These are phyloP conservation scores for Crenuchus spilurus DNA, from an alignment of 2,797 vertebrate species.

Conservation along the genomic window DNA sequence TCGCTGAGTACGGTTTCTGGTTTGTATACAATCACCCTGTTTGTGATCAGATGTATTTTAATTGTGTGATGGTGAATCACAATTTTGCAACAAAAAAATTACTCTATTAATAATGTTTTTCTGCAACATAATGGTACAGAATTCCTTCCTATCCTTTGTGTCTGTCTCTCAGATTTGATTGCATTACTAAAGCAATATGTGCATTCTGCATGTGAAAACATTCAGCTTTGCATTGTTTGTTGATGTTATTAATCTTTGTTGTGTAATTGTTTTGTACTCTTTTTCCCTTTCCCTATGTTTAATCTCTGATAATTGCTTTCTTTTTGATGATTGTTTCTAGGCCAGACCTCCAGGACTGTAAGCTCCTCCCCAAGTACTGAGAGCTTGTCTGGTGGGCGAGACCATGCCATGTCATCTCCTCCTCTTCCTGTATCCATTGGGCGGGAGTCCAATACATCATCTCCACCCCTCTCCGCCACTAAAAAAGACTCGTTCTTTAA, in stretches of 20 bases:
- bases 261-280: not conserved
- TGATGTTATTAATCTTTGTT: not conserved
- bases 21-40: slow-evolving; percentile 3
- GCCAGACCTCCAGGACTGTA: slow-evolving; percentile 84
- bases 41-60: slow-evolving; percentile 3
- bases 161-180: too few species aligned
- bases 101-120: too few species aligned
- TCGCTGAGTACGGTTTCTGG: not conserved
- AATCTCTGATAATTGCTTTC: too few species aligned
- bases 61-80: not conserved
- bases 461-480: slow-evolving; percentile 88
- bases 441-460: slow-evolving; percentile 85
- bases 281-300: too few species aligned
- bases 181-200: not conserved
- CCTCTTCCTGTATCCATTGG: slow-evolving; percentile 83
- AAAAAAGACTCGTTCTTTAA: slow-evolving; percentile 97
- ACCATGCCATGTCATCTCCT: slow-evolving; percentile 87
- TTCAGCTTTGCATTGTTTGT: not conserved
- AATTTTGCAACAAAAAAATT: not conserved
- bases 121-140: too few species aligned
- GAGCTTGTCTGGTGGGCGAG: slow-evolving; percentile 86
- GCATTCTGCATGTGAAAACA: not conserved
- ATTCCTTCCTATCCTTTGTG: too few species aligned
- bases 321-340: slow-evolving; percentile 64
- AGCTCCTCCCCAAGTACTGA: slow-evolving; percentile 93